Conservation (phyloP, 2,888 invertebrate genomes). For the Morinoia aosen region DNA sequence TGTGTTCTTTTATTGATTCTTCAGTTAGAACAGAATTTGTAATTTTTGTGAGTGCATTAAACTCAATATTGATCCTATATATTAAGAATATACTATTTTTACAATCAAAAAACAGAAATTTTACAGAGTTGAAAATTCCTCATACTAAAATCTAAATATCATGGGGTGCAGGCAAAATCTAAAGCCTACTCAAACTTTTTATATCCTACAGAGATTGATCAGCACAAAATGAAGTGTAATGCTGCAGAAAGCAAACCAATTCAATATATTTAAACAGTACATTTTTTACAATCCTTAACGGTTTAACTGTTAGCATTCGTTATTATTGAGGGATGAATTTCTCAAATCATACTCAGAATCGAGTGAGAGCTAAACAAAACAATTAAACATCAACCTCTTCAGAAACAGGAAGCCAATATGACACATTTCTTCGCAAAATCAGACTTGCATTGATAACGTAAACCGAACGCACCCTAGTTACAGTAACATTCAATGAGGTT, state of each 20-base stretch:
- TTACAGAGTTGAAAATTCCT: no score
- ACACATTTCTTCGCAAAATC: background rate
- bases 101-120: no score
- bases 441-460: background rate
- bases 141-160: no score
- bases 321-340: no score
- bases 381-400: background rate
- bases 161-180: background rate
- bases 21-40: no score
- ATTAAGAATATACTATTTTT: no score
- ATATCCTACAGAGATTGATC: background rate
- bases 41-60: no score
- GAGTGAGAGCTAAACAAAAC: background rate
- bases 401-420: background rate
- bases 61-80: no score
- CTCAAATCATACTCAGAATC: background rate
- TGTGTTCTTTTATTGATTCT: no score
- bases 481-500: background rate
- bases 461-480: background rate
- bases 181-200: background rate
- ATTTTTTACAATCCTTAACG: background rate
- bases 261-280: background rate
- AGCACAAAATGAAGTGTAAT: background rate
- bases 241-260: background rate
- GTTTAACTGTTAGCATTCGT: background rate